phyloP scores from a whole-genome alignment of 2,797 vertebrate species.

The Anguilla marmorata region DNA sequence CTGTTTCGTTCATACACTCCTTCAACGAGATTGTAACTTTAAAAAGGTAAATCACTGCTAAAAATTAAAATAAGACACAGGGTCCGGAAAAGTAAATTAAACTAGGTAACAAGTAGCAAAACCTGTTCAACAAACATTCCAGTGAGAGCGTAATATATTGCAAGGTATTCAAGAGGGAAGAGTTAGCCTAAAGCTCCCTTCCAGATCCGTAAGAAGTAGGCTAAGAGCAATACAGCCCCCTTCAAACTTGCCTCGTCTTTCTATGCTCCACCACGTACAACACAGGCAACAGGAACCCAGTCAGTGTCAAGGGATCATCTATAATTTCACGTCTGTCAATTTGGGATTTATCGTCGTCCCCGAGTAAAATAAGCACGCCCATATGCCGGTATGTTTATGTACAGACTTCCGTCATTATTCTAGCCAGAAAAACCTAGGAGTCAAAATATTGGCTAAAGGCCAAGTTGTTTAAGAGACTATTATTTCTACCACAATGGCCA shows the following conservation, averaged over 20 bases:
- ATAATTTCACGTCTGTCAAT: background rate
- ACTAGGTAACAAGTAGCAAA: background rate
- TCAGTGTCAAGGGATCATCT: background rate
- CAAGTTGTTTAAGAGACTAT: background rate
- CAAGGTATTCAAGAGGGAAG: background rate
- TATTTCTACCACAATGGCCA: background rate
- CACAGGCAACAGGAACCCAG: background rate
- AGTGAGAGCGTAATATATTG: background rate
- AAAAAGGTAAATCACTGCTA: background rate
- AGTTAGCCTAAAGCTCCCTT: background rate
- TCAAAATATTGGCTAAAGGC: background rate
- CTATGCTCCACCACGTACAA: background rate
- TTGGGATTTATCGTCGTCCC: background rate
- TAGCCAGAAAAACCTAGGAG: background rate
- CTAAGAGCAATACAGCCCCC: background rate
- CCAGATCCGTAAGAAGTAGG: background rate
- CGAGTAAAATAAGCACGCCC: background rate
- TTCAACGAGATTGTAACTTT: background rate
- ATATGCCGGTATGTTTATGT: background rate
- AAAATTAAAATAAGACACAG: background rate
- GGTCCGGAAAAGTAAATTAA: background rate
- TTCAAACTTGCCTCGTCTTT: slow-evolving; percentile 30
- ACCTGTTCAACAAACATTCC: background rate
- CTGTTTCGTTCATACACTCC: background rate
- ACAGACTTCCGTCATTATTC: background rate